Evolutionary conservation across 2,113 vertebrate genomes (phyloP).

Genomic region (Raja brachyura): DNA sequence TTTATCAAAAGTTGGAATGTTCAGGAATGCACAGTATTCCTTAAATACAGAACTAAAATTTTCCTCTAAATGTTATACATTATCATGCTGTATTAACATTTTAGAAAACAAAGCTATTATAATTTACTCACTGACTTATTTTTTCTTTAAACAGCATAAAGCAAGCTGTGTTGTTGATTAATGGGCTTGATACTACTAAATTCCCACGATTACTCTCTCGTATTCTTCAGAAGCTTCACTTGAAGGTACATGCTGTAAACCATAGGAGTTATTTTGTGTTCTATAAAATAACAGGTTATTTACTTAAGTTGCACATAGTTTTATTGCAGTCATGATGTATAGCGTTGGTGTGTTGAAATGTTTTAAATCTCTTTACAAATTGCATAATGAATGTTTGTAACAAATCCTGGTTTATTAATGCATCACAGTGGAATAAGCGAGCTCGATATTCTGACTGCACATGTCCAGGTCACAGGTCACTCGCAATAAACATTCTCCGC

Average conservation of each 20-base stretch:
- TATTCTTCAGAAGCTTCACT: constrained; percentile 85
- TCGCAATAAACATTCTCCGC: too few relatives aligned
- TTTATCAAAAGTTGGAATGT: neutral
- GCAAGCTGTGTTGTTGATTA: constrained; percentile 78
- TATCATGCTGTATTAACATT: neutral
- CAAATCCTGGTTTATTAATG: neutral
- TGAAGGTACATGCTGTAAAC: constrained; percentile 67
- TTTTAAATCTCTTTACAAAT: neutral
- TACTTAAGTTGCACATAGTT: neutral
- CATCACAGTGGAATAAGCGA: too few relatives aligned
- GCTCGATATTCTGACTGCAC: too few relatives aligned
- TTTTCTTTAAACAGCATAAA: constrained; percentile 64
- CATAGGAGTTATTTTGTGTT: neutral
- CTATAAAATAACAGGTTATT: neutral
- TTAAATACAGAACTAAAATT: neutral
- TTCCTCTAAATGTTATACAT: neutral
- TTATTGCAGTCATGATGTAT: neutral
- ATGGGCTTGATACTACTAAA: constrained; percentile 70
- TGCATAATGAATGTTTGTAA: neutral
- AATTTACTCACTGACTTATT: constrained; percentile 42
- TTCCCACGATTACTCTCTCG: constrained; percentile 80
- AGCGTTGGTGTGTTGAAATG: neutral
- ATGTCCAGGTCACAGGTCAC: too few relatives aligned
- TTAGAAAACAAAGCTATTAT: neutral
- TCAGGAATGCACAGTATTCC: neutral